phyloP scores from a whole-genome alignment of 2,113 vertebrate species.

The Xyrauchen texanus region DNA sequence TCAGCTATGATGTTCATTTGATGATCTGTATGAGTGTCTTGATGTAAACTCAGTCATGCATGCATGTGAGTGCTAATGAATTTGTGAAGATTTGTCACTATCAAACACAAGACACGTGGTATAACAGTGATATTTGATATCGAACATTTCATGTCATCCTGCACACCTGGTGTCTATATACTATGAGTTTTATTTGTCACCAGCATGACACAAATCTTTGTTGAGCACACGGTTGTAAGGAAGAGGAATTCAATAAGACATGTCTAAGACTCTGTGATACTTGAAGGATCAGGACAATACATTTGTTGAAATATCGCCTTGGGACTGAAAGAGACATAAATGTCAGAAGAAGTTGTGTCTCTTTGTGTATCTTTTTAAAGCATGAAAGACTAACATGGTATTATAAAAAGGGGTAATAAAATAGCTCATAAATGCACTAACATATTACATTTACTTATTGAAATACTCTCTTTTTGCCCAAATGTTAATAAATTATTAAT shows the following conservation, averaged over 20 bases:
- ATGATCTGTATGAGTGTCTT: conserved; percentile 5
- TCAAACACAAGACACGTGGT: neutral
- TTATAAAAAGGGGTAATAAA: too few relatives aligned
- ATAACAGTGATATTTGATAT: conserved; percentile 18
- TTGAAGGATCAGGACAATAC: neutral
- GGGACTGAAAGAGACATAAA: conserved; percentile 27
- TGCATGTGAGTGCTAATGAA: neutral
- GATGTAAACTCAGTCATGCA: conserved; percentile 23
- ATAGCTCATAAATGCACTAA: too few relatives aligned
- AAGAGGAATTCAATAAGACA: neutral
- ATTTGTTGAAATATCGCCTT: conserved; percentile 23
- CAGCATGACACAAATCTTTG: conserved; percentile 1
- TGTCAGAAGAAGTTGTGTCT: conserved; percentile 10
- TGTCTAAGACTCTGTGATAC: conserved; percentile 1
- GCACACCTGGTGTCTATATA: neutral
- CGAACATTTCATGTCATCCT: conserved; percentile 11
- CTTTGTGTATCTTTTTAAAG: neutral
- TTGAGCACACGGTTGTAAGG: conserved; percentile 3
- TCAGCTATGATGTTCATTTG: conserved; percentile 5
- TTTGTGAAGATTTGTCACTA: conserved; percentile 9
- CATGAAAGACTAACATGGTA: too few relatives aligned
- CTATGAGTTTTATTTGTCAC: conserved; percentile 25
- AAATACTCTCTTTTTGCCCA: too few relatives aligned
- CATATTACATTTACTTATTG: too few relatives aligned
- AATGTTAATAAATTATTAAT: too few relatives aligned